These are phyloP conservation scores for Helogale parvula DNA, from an alignment of 2,113 vertebrate genomes.

Conservation along the genomic window DNA sequence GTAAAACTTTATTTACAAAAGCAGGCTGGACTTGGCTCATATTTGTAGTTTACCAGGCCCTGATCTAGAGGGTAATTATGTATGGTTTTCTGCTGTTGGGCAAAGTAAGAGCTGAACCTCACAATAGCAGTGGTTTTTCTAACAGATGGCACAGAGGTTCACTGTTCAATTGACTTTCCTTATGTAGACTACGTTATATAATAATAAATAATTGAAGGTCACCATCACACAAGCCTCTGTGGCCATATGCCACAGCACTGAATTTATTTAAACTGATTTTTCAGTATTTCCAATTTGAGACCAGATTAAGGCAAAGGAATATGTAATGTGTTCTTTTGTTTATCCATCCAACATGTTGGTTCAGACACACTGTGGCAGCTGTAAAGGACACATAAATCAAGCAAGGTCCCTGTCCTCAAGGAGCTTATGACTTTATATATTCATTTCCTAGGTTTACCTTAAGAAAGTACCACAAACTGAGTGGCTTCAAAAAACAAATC, in stretches of 20 bases:
- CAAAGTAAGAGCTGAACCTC: conserved; percentile 34
- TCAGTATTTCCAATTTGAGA: background rate
- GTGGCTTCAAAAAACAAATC: background rate
- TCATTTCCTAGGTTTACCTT: background rate
- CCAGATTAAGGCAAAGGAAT: background rate
- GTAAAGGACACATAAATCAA: background rate
- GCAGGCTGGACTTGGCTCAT: conserved; percentile 25
- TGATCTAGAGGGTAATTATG: conserved; percentile 43
- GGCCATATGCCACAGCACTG: background rate
- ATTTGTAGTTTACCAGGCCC: background rate
- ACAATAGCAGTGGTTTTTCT: background rate
- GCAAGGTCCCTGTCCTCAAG: background rate
- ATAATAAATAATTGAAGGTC: conserved; percentile 56
- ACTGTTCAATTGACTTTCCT: conserved; percentile 38
- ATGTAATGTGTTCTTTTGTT: background rate
- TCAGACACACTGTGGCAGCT: background rate
- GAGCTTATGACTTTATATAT: background rate
- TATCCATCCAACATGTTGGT: background rate
- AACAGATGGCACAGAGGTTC: conserved; percentile 40
- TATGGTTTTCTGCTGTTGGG: conserved; percentile 48
- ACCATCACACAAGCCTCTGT: background rate
- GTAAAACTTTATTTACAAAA: conserved; percentile 71
- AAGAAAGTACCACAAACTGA: conserved; percentile 24
- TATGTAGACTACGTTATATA: conserved; percentile 46
- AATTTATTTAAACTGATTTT: conserved; percentile 11